Conservation (phyloP, 2,888 invertebrate species). For the Agrochola litura region DNA sequence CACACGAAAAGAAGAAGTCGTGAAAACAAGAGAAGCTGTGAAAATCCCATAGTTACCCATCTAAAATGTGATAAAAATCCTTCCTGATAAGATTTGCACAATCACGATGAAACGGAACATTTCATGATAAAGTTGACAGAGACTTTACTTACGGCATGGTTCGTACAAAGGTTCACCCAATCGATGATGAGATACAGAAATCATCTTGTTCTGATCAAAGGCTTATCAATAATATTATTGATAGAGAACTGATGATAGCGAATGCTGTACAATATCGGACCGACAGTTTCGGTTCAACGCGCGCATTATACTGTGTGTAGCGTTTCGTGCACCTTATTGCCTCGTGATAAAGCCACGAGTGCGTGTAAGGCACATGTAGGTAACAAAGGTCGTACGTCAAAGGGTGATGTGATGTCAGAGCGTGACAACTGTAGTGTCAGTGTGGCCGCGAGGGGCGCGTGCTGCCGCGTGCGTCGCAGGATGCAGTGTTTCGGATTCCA, state of each 20-base stretch:
- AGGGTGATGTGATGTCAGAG: constrained; percentile 84
- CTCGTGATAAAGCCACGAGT: constrained; percentile 68
- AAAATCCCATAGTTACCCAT: background rate
- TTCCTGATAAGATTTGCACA: constrained; percentile 2
- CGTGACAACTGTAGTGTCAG: constrained; percentile 84
- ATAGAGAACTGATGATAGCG: constrained; percentile 77
- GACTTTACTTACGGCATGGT: constrained; percentile 13
- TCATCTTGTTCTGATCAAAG: constrained; percentile 75
- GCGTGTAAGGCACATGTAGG: constrained; percentile 66
- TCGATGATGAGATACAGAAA: constrained; percentile 70
- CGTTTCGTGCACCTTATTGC: constrained; percentile 69
- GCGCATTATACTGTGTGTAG: constrained; percentile 70
- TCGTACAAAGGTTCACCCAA: constrained; percentile 27
- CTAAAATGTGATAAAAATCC: constrained; percentile 18
- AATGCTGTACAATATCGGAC: constrained; percentile 74
- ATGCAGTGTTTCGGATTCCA: constrained; percentile 89
- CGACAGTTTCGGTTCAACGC: constrained; percentile 77
- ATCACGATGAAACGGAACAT: constrained; percentile 30
- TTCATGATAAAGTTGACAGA: constrained; percentile 50
- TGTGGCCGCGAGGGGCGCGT: constrained; percentile 80
- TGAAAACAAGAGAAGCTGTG: background rate
- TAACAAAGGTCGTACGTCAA: constrained; percentile 79
- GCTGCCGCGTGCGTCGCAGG: constrained; percentile 87
- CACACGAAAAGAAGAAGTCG: no score
- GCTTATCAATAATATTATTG: constrained; percentile 77